Evolutionary conservation across 2,888 invertebrate genomes (phyloP).

Genomic region (Coremacera marginata): DNA sequence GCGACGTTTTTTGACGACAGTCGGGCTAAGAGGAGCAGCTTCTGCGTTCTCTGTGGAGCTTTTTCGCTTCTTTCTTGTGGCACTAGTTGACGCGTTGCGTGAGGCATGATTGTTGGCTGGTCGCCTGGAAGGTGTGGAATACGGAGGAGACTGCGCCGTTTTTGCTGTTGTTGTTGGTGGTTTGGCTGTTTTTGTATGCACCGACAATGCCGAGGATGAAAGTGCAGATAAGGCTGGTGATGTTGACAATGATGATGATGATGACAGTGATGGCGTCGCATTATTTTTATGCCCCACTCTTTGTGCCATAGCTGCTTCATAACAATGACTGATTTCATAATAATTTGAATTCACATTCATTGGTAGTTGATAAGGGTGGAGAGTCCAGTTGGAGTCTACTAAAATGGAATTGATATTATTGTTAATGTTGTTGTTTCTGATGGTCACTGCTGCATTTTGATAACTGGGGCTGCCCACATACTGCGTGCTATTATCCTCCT

Average conservation of each 20-base stretch:
- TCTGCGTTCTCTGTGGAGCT: neutral
- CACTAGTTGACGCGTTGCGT: neutral
- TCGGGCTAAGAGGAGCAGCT: constrained; percentile 71
- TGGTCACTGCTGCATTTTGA: neutral
- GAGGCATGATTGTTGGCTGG: neutral
- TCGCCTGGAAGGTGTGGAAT: neutral
- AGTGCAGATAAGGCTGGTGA: neutral
- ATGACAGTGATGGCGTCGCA: neutral
- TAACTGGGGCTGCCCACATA: constrained; percentile 61
- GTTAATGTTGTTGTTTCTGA: constrained; percentile 30
- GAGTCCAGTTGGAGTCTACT: constrained; percentile 29
- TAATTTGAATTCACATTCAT: constrained; percentile 32
- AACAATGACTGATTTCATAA: constrained; percentile 16
- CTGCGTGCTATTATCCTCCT: constrained; percentile 64
- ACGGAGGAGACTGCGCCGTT: neutral
- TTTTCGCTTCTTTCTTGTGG: neutral
- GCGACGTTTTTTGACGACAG: constrained; percentile 74
- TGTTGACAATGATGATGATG: neutral
- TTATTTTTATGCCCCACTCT: neutral
- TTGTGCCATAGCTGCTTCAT: neutral
- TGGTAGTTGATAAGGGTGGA: neutral
- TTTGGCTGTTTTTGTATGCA: neutral
- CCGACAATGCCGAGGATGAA: neutral
- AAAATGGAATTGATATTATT: constrained; percentile 29
- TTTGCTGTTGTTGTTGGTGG: constrained; percentile 9